Conservation (phyloP, 2,113 vertebrate genomes). For the Procavia capensis region DNA sequence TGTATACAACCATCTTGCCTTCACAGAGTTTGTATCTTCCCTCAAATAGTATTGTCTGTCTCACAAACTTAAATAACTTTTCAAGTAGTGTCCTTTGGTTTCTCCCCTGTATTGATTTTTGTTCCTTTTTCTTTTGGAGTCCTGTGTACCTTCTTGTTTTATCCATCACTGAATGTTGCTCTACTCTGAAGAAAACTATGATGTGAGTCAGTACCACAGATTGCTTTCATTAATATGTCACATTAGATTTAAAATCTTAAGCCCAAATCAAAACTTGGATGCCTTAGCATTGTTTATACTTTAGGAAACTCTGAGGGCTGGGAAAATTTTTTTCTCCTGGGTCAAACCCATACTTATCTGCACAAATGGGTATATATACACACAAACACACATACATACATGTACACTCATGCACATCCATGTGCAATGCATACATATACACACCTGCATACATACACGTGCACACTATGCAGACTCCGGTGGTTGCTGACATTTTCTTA, state of each 20-base stretch:
- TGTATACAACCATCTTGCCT: background rate
- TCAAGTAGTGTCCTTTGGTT: background rate
- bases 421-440: background rate
- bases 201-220: constrained; percentile 73
- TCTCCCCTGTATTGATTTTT: background rate
- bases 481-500: background rate
- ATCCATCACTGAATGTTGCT: constrained; percentile 16
- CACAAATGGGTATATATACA: too few relatives aligned
- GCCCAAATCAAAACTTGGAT: constrained; percentile 80
- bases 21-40: background rate
- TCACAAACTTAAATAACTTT: background rate
- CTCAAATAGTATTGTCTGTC: background rate
- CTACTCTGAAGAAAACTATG: constrained; percentile 38
- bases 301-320: constrained; percentile 72
- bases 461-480: background rate
- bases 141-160: constrained; percentile 12
- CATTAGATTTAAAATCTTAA: constrained; percentile 78
- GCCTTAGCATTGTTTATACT: constrained; percentile 72
- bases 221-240: constrained; percentile 83
- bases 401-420: too few relatives aligned
- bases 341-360: background rate
- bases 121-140: constrained; percentile 7
- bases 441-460: background rate
- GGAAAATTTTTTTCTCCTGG: constrained; percentile 70
- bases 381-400: background rate